These are phyloP conservation scores for Pocillopora damicornis DNA, from an alignment of 64 coral and sea anemone genomes.

Conservation along the genomic window DNA sequence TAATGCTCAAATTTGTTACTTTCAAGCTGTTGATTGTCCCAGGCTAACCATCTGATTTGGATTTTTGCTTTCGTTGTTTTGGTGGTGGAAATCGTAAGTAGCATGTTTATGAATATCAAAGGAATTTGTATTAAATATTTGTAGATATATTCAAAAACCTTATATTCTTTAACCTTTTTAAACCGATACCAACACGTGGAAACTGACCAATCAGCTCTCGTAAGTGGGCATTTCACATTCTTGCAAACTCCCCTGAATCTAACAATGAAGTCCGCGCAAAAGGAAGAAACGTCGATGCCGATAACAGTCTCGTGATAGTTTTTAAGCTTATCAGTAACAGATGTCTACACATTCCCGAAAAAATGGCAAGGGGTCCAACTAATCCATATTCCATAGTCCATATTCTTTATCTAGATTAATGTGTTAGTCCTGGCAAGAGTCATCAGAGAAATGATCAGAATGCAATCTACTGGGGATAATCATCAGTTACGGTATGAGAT, in stretches of 20 bases:
- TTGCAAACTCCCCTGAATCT: too few relatives aligned
- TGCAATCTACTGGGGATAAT: neutral
- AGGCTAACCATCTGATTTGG: neutral
- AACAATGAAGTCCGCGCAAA: too few relatives aligned
- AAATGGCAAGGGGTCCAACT: too few relatives aligned
- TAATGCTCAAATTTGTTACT: neutral
- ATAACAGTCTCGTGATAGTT: too few relatives aligned
- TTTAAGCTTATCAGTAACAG: too few relatives aligned
- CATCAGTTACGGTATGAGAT: neutral
- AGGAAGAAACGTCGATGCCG: too few relatives aligned
- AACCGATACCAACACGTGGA: too few relatives aligned
- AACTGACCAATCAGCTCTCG: too few relatives aligned
- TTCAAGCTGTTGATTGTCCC: neutral
- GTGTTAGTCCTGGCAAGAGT: neutral
- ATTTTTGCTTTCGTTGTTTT: neutral
- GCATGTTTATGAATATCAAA: neutral
- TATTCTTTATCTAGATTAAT: neutral
- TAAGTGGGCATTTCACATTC: too few relatives aligned
- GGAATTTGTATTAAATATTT: neutral
- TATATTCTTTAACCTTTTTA: too few relatives aligned
- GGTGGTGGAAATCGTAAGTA: neutral
- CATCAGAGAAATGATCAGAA: neutral
- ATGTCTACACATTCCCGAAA: too few relatives aligned
- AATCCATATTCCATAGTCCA: neutral
- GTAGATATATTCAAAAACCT: neutral